These are phyloP conservation scores for Armadillidium nasatum DNA, from an alignment of 1,140 invertebrate genomes.

Conservation along the genomic window DNA sequence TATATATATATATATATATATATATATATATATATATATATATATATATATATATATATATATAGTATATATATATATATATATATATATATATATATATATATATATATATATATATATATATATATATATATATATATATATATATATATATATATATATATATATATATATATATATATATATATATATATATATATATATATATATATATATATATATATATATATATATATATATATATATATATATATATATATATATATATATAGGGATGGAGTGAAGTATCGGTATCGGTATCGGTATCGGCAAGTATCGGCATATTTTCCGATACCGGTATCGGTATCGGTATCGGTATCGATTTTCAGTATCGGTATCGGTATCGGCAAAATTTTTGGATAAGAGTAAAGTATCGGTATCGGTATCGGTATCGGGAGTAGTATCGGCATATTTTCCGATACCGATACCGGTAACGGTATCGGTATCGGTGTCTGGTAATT, in stretches of 20 bases:
- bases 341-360: no score
- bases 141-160: conserved; percentile 15
- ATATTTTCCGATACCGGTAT: no score
- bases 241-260: not conserved
- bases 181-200: not conserved
- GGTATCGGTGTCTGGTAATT: no score
- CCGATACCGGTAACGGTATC: no score
- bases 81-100: conserved; percentile 16
- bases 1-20: not conserved
- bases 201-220: not conserved
- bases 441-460: no score
- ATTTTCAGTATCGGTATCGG: no score
- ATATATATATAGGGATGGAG: not conserved
- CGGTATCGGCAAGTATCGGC: no score
- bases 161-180: conserved; percentile 2
- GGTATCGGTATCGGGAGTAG: no score
- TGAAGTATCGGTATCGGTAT: no score
- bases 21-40: conserved; percentile 10
- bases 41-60: no score
- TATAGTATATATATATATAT: conserved; percentile 16
- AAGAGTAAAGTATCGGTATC: no score
- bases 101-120: conserved; percentile 16
- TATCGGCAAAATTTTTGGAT: no score
- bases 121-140: conserved; percentile 12
- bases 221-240: conserved; percentile 2